Base-by-base conservation (phyloP, 2,888 invertebrate genomes). In the Platycheirus albimanus region DNA sequence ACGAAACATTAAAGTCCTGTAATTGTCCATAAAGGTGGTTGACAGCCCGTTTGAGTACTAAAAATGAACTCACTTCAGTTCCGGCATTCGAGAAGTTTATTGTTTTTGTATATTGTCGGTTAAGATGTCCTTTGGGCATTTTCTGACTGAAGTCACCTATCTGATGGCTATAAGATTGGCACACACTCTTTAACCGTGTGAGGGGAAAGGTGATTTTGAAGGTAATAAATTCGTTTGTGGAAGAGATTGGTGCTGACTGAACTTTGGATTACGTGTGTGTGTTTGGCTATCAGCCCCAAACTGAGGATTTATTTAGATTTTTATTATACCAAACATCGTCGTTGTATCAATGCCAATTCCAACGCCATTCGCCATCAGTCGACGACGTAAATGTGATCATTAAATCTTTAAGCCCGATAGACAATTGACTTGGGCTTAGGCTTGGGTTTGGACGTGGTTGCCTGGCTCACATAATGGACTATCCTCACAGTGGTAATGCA, bases 71-170 rank as follows among this genome's bases (percentile, higher is more conserved):
- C 78, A 83, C 78, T 72, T 78, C 77, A 72, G 54, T 72, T 77
- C 66, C 72, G 58, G 76, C 13, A 43, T 45, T 80, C 69, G 41
- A 67, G 67, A n/a, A 54, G 81, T 83, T 83, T 83, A 83, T 83
- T 83, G 81, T 83, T 83, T 81, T 67, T 72, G 61, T 45, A 58
- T 58, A 15, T 28, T 41, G 69, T 49, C 56, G 69, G 67, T 74
- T 83, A 83, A 83, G 83, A 83, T 83, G 83, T 83, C 83, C 83
- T 83, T 69, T 83, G 78, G 83, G 83, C 78, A 78, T 78, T 78
- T 43, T 67, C 56, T 19, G 58, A 61, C 67, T 66, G 17, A 52
- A 77, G 3, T 30, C 19, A 38, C 36, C 51, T 69, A 28, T 19
- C 28, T n/a, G n/a, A n/a, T n/a, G 11, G 30, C 3, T 17, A 30